Conservation (phyloP, 2,113 vertebrate genomes). For the Chauna torquata region DNA sequence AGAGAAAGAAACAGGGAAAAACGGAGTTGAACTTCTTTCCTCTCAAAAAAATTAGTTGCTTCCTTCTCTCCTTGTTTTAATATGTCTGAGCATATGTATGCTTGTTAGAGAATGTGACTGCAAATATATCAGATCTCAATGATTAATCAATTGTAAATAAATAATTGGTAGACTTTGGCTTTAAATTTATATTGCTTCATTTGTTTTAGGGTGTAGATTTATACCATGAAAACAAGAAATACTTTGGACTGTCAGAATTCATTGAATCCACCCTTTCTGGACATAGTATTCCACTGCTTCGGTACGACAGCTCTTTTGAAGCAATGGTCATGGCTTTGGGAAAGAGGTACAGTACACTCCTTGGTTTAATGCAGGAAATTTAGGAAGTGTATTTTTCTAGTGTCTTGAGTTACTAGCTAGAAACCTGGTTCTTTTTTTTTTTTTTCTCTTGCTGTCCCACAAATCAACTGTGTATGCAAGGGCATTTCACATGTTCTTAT, state of each 20-base stretch:
- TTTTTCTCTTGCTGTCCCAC: not conserved
- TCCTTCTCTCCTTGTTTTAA: not conserved
- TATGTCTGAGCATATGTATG: not conserved
- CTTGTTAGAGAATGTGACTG: not conserved
- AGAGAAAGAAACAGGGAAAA: not conserved
- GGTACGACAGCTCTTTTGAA: slow-evolving; percentile 95
- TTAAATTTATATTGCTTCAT: not conserved
- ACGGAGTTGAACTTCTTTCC: not conserved
- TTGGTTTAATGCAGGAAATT: not conserved
- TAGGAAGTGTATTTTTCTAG: not conserved
- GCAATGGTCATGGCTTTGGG: slow-evolving; percentile 91
- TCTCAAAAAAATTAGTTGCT: not conserved
- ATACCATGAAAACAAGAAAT: slow-evolving; percentile 90
- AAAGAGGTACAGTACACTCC: slow-evolving; percentile 81
- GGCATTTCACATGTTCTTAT: not conserved
- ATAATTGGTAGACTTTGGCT: not conserved
- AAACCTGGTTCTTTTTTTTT: not conserved
- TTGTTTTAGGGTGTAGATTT: slow-evolving; percentile 86
- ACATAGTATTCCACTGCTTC: slow-evolving; percentile 89
- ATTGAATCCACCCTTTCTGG: slow-evolving; percentile 91
- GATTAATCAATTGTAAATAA: not conserved
- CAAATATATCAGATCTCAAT: not conserved
- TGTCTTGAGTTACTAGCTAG: not conserved
- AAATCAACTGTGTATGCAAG: not conserved
- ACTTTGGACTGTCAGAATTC: slow-evolving; percentile 94